Percentiles rank a stretch among this genome's conserved stretches.
These are phyloP conservation scores for Neogobius melanostomus DNA, from an alignment of 2,113 vertebrate genomes.

Conservation along the genomic window DNA sequence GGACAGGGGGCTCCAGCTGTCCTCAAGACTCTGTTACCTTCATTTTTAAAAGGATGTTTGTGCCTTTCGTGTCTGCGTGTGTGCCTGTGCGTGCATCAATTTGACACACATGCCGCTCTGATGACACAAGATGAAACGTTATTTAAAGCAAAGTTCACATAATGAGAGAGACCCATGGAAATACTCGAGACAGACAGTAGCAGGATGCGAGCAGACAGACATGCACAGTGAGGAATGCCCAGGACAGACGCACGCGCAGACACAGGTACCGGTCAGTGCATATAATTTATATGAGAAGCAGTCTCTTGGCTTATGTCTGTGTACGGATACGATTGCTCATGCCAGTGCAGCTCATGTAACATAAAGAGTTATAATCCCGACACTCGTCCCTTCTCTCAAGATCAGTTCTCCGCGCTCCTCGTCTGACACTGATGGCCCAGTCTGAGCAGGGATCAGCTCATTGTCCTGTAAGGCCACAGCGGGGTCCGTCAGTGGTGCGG, in stretches of 20 bases:
- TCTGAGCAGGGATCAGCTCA: slow-evolving; percentile 36
- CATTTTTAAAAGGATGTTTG: slow-evolving; percentile 53
- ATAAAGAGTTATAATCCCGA: slow-evolving; percentile 28
- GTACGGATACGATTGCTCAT: slow-evolving; percentile 61
- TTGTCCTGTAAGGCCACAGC: slow-evolving; percentile 76
- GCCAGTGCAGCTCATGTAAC: slow-evolving; percentile 56
- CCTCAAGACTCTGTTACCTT: slow-evolving; percentile 22
- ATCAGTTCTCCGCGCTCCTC: slow-evolving; percentile 39
- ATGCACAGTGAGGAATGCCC: slow-evolving; percentile 60
- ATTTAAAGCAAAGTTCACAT: slow-evolving; percentile 50
- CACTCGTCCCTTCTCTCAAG: slow-evolving; percentile 45
- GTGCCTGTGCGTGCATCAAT: slow-evolving; percentile 55
- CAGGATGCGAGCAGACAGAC: slow-evolving; percentile 51
- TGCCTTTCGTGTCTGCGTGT: slow-evolving; percentile 16
- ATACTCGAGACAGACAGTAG: slow-evolving; percentile 39
- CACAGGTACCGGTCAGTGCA: slow-evolving; percentile 57
- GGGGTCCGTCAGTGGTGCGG: slow-evolving; percentile 44
- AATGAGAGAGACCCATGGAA: slow-evolving; percentile 43
- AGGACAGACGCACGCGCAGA: slow-evolving; percentile 27
- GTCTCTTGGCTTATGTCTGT: slow-evolving; percentile 65
- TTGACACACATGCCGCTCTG: slow-evolving; percentile 43
- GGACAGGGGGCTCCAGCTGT: slow-evolving; percentile 26
- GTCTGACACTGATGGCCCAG: slow-evolving; percentile 26
- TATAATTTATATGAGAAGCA: slow-evolving; percentile 39
- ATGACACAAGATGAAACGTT: slow-evolving; percentile 57